A percentile compares a stretch with the other conserved stretches of the same genome.
These are phyloP conservation scores for Antheraea pernyi DNA, from an alignment of 1,140 invertebrate species.

Conservation along the genomic window DNA sequence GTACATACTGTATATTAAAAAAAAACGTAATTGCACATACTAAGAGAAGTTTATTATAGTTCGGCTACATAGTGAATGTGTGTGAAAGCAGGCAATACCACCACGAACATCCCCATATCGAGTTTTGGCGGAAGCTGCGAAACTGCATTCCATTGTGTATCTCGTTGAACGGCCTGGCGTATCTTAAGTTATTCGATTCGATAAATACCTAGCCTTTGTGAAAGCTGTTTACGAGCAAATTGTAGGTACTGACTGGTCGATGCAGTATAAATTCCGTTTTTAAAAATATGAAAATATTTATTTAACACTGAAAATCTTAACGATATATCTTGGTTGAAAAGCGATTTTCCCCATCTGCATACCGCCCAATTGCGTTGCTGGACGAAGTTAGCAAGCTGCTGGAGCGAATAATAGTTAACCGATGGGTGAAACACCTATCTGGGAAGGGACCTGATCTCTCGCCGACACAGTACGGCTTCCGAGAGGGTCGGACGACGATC, in stretches of 20 bases:
- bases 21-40: too few species aligned
- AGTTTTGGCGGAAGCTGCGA: constrained; percentile 10
- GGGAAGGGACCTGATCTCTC: too few species aligned
- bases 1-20: too few species aligned
- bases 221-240: not conserved
- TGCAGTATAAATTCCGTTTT: not conserved
- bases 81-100: constrained; percentile 7
- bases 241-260: not conserved
- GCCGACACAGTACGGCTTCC: too few species aligned
- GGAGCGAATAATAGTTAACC: too few species aligned
- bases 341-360: too few species aligned
- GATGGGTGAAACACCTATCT: too few species aligned
- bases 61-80: not conserved
- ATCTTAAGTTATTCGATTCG: constrained; percentile 19
- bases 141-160: constrained; percentile 20
- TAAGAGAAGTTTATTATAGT: not conserved
- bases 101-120: not conserved
- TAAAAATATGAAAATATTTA: not conserved
- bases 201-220: constrained; percentile 18
- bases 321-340: too few species aligned
- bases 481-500: too few species aligned
- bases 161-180: constrained; percentile 4
- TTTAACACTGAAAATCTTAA: not conserved
- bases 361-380: too few species aligned
- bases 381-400: too few species aligned